A percentile compares a stretch with the other conserved stretches of the same genome.
Evolutionary conservation across 2,797 vertebrate species (phyloP).

Genomic region (Sitta carolinensis): DNA sequence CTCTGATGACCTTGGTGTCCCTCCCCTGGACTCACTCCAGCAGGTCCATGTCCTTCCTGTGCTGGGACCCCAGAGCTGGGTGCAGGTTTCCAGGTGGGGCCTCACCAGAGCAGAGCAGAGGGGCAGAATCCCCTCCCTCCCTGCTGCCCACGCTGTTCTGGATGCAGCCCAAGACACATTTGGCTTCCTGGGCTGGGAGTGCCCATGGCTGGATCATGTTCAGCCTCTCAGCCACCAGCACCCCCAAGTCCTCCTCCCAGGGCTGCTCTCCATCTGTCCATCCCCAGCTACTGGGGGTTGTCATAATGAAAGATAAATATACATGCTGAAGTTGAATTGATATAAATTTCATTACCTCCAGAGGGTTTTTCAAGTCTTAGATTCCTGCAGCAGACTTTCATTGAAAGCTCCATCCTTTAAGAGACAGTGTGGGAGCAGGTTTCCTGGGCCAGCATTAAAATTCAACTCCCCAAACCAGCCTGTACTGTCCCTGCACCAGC

Average conservation of each 20-base stretch:
- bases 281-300: rapidly evolving
- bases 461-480: neutral
- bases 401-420: neutral
- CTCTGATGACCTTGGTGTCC: neutral
- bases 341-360: neutral
- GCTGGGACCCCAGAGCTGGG: neutral
- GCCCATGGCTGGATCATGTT: neutral
- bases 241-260: neutral
- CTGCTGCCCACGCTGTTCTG: neutral
- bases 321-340: neutral
- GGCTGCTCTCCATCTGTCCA: neutral
- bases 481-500: neutral
- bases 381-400: neutral
- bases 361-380: neutral
- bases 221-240: neutral
- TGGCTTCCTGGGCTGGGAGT: neutral
- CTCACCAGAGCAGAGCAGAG: neutral
- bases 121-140: neutral
- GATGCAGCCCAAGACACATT: neutral
- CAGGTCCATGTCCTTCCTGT: rapidly evolving
- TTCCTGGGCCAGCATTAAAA: neutral
- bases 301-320: neutral
- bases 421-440: neutral
- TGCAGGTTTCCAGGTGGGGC: neutral
- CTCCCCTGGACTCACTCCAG: rapidly evolving